Evolutionary conservation across 2,113 vertebrate genomes (phyloP).

Genomic region (Ploceus nigricollis): DNA sequence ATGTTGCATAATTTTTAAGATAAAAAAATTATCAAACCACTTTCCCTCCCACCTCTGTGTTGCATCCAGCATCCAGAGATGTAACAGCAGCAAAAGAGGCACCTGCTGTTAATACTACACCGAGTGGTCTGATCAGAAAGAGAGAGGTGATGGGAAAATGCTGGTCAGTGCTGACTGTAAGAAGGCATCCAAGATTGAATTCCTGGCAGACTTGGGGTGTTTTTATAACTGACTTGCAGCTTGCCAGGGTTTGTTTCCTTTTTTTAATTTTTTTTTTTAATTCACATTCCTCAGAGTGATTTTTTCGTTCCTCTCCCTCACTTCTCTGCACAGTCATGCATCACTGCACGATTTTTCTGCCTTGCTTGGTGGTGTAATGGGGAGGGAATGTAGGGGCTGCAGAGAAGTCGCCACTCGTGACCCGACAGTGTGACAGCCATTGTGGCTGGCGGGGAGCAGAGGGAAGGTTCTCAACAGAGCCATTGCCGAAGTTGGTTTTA

Average conservation of each 20-base stretch:
- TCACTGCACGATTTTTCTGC: conserved; percentile 4
- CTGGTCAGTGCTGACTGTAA: background rate
- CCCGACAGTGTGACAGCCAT: background rate
- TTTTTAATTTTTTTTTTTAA: background rate
- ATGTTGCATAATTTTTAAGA: background rate
- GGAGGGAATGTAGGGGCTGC: background rate
- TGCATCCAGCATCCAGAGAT: background rate
- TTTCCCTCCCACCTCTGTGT: background rate
- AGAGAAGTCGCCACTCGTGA: background rate
- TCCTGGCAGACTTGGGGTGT: background rate
- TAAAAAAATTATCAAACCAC: background rate
- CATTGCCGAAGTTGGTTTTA: background rate
- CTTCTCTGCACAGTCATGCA: background rate
- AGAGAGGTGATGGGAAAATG: background rate
- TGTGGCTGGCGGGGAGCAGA: background rate
- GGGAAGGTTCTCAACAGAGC: background rate
- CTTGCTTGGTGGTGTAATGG: background rate
- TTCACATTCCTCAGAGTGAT: background rate
- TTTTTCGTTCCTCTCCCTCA: background rate
- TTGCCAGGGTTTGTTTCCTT: background rate
- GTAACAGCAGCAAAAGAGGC: background rate
- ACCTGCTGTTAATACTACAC: background rate
- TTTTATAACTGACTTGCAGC: background rate
- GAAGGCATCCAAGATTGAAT: background rate
- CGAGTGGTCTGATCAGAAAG: fast-evolving